These are phyloP conservation scores for Pseudorhombus dupliciocellatus DNA, from an alignment of 2,113 vertebrate genomes.

Conservation along the genomic window DNA sequence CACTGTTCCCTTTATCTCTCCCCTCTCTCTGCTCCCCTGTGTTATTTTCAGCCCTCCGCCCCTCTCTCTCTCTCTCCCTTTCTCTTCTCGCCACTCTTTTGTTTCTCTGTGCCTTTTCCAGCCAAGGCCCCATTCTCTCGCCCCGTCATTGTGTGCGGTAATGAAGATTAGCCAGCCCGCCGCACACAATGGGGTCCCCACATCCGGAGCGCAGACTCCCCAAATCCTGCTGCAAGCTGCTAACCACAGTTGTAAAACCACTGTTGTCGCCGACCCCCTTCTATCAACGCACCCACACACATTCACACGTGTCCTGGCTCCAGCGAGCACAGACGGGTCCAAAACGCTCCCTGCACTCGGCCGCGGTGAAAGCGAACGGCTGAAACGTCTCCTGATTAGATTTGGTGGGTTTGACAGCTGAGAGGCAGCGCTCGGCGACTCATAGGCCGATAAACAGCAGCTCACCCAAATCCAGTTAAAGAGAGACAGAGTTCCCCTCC, in stretches of 20 bases:
- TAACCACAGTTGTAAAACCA: slow-evolving; percentile 66
- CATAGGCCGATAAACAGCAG: slow-evolving; percentile 70
- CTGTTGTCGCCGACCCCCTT: slow-evolving; percentile 53
- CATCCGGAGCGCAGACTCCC: slow-evolving; percentile 69
- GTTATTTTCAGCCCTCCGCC: slow-evolving; percentile 49
- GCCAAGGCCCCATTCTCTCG: slow-evolving; percentile 70
- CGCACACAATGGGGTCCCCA: slow-evolving; percentile 74
- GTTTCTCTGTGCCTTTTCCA: slow-evolving; percentile 71
- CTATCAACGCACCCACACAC: slow-evolving; percentile 6
- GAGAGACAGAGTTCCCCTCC: slow-evolving; percentile 77
- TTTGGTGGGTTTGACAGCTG: slow-evolving; percentile 75
- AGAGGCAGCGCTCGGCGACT: slow-evolving; percentile 66
- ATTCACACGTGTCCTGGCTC: background rate
- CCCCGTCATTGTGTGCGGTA: slow-evolving; percentile 74
- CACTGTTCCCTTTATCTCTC: slow-evolving; percentile 71
- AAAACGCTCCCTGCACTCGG: slow-evolving; percentile 26
- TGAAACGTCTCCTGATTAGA: slow-evolving; percentile 73
- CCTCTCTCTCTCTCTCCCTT: slow-evolving; percentile 11
- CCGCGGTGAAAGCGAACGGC: slow-evolving; percentile 62
- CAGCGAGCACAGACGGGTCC: slow-evolving; percentile 26
- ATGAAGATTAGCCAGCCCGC: slow-evolving; percentile 79
- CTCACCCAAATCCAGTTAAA: slow-evolving; percentile 80
- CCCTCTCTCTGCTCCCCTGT: slow-evolving; percentile 40
- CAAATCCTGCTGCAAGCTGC: slow-evolving; percentile 75
- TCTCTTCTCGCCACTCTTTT: slow-evolving; percentile 65